Base-by-base conservation (phyloP, 53 echinoderm and acorn worm species). In the Zoroaster sp. region DNA sequence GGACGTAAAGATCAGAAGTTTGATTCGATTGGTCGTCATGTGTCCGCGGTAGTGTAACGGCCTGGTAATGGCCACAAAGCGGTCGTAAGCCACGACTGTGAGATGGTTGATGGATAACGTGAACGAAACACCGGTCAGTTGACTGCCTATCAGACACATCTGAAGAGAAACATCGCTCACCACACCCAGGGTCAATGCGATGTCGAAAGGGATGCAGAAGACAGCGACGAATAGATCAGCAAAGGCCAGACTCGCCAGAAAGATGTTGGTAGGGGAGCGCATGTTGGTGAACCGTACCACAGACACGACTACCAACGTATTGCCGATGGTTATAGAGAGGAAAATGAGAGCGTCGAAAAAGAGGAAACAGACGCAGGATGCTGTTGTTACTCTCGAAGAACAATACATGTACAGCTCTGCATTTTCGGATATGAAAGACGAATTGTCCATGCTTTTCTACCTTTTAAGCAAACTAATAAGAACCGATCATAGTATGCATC, bases 21-120 rank as follows among this genome's bases (percentile, higher is more conserved):
- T 54, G 33, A 91, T 73, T 5, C 86, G 88, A 12, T 5, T 14
- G 14, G 47, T 34, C 0, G 83, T 86, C 94, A 91, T 94, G 47
- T 63, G 85, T 3, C 73, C 47, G 63, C 65, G 53, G 36, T 94
- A 91, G 14, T 75, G 82, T 44, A 88, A 77, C 31, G 94, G 94
- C 14, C 75, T 88, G 32, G 94, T 83, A 43, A 94, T 91, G 78
- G 91, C 94, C 6, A 94, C 76, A 54, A 78, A 94, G 4, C 94
- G 53, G 43, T 91, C 94, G 73, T 89, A 94, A 18, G 94, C 88
- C 21, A 94, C 69, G 6, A 77, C 91, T 18, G 78, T 82, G 25
- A 94, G 74, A 66, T 94, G 94, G 52, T 82, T 66, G 14, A 52
- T 37, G 30, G 94, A 91, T 14, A 85, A 69, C 34, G 87, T 72